These are phyloP conservation scores for Caloenas nicobarica DNA, from an alignment of 2,113 vertebrate genomes.

Conservation along the genomic window DNA sequence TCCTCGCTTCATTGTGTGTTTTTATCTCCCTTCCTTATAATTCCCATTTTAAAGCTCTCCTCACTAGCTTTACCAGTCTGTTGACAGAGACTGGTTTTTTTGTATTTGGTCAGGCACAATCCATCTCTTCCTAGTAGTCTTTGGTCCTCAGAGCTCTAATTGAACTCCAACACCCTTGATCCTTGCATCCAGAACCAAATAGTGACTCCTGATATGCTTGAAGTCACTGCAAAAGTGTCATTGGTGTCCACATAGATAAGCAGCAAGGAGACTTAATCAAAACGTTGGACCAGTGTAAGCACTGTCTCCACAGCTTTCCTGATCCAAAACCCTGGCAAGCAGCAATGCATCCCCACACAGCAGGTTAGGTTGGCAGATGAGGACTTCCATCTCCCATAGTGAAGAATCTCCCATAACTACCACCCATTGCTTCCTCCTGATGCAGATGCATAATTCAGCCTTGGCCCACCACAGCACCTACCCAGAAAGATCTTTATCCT, in stretches of 20 bases:
- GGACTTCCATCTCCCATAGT: neutral
- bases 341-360: neutral
- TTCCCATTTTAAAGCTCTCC: neutral
- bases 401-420: neutral
- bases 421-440: neutral
- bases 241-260: neutral
- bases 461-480: rapidly evolving
- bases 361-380: neutral
- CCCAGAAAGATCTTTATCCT: neutral
- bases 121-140: neutral
- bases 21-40: neutral
- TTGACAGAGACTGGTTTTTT: neutral
- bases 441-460: neutral
- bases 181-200: neutral
- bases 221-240: neutral
- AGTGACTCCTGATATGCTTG: neutral
- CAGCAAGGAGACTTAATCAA: neutral
- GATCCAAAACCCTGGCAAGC: neutral
- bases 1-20: neutral
- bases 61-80: neutral
- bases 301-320: neutral
- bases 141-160: neutral
- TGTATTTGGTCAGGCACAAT: neutral
- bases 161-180: neutral
- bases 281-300: neutral